phyloP scores from a whole-genome alignment of 2,113 vertebrate genomes.

The Saccopteryx leptura region DNA sequence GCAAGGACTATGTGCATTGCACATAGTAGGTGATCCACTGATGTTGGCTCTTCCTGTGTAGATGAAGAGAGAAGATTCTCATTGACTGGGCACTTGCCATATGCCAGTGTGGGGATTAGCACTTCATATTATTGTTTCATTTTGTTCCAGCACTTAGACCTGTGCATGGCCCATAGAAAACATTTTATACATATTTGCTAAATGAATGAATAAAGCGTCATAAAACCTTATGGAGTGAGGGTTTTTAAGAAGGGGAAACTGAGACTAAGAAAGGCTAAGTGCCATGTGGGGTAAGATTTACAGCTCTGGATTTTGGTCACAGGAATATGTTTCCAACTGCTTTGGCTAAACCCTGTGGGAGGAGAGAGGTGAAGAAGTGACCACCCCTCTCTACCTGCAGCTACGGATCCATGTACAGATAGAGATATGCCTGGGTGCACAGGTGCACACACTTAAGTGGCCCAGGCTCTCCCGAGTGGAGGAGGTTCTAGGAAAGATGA shows the following conservation, averaged over 20 bases:
- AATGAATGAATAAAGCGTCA: slow-evolving; percentile 9
- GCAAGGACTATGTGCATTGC: background rate
- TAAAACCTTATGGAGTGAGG: background rate
- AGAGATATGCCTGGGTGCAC: background rate
- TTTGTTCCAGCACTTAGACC: background rate
- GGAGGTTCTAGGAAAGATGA: background rate
- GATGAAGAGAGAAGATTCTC: background rate
- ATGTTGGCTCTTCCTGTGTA: background rate
- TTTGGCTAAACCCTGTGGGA: background rate
- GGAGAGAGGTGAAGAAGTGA: background rate
- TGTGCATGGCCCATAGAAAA: background rate
- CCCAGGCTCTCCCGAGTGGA: background rate
- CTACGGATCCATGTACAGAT: background rate
- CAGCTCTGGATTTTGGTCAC: background rate
- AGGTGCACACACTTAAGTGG: background rate
- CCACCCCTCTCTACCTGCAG: background rate
- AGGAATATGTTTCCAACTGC: background rate
- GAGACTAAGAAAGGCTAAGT: slow-evolving; percentile 35
- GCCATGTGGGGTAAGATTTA: background rate
- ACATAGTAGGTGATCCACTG: background rate
- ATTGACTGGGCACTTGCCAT: background rate
- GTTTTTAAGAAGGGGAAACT: slow-evolving; percentile 25
- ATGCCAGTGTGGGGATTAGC: background rate
- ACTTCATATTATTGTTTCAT: slow-evolving; percentile 7
- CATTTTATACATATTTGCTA: background rate